A percentile compares a stretch with the other conserved stretches of the same genome.
Evolutionary conservation across 2,888 invertebrate species (phyloP).

Genomic region (Frankliniella intonsa): DNA sequence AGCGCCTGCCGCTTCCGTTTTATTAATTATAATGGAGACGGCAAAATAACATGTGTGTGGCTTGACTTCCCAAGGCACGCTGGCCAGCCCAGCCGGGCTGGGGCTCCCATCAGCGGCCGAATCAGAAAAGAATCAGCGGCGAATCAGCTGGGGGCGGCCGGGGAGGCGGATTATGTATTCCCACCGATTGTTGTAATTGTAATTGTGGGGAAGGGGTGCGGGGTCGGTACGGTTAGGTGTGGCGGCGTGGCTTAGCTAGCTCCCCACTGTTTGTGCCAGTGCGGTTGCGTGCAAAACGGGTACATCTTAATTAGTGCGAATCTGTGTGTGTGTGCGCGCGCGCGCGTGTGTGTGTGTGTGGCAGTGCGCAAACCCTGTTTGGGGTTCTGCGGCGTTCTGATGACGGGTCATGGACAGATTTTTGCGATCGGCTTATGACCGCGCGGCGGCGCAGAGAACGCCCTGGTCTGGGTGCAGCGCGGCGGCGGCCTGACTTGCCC

Average conservation of each 20-base stretch:
- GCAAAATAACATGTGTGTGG: conserved; percentile 18
- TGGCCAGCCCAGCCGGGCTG: not conserved
- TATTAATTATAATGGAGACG: conserved; percentile 27
- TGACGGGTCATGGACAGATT: no score
- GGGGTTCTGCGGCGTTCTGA: no score
- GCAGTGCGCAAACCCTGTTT: no score
- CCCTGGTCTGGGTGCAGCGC: no score
- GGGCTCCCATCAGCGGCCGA: conserved; percentile 9
- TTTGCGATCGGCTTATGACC: no score
- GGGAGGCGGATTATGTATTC: not conserved
- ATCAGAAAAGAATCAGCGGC: conserved; percentile 22
- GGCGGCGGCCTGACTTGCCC: no score
- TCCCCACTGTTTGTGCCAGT: not conserved
- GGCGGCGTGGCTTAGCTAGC: not conserved
- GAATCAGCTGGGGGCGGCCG: not conserved
- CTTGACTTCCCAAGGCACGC: not conserved
- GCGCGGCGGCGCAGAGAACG: no score
- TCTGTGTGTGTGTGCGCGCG: no score
- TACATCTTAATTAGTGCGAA: conserved; percentile 3
- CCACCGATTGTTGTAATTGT: conserved; percentile 16
- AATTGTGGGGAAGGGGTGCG: not conserved
- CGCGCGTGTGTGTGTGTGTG: no score
- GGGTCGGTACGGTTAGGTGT: not conserved
- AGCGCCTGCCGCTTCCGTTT: conserved; percentile 2
- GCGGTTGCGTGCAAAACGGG: conserved; percentile 2